Evolutionary conservation across 2,113 vertebrate genomes (phyloP).

Genomic region (Edolisoma coerulescens): DNA sequence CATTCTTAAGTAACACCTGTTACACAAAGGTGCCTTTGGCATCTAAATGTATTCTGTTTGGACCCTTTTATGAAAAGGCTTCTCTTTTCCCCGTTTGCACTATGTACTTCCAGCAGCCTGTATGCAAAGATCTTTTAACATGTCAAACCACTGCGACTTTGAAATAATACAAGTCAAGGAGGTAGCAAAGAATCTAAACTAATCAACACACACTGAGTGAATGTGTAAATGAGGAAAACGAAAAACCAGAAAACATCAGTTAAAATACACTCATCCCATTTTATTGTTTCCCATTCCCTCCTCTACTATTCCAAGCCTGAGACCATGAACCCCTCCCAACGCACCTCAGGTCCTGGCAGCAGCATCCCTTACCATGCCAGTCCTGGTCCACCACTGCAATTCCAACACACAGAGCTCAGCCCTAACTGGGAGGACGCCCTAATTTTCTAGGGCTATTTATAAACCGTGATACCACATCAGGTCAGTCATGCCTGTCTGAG

Average conservation of each 20-base stretch:
- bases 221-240: neutral
- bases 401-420: neutral
- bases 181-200: neutral
- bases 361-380: neutral
- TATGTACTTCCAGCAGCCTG: neutral
- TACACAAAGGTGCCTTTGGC: neutral
- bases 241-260: neutral
- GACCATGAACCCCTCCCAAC: rapidly evolving
- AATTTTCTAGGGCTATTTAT: neutral
- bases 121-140: neutral
- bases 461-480: neutral
- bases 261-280: neutral
- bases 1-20: neutral
- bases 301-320: neutral
- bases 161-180: neutral
- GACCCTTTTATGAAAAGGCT: neutral
- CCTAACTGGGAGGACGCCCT: neutral
- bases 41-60: neutral
- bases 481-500: neutral
- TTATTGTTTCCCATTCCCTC: neutral
- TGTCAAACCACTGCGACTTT: neutral
- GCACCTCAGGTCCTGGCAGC: neutral
- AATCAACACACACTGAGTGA: neutral
- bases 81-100: neutral
- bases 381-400: neutral